phyloP scores from a whole-genome alignment of 2,888 invertebrate genomes.

The Aphodius granarius region DNA sequence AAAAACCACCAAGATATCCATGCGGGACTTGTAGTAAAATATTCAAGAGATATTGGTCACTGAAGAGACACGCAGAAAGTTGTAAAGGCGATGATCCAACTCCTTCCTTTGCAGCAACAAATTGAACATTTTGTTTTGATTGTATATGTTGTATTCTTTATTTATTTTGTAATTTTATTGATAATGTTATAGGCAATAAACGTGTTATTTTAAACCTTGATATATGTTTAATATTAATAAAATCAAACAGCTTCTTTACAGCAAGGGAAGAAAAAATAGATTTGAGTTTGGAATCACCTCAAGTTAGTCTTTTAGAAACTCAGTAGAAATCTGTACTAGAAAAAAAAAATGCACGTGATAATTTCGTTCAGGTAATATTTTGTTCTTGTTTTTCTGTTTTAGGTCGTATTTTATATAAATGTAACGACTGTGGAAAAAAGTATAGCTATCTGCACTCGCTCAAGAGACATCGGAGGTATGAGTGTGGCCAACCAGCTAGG shows the following conservation, averaged over 20 bases:
- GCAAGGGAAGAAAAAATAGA: too few relatives aligned
- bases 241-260: too few relatives aligned
- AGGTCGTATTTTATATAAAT: conserved; percentile 26
- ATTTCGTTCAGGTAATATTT: not conserved
- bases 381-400: not conserved
- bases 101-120: too few relatives aligned
- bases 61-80: conserved; percentile 20
- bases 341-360: not conserved
- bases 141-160: too few relatives aligned
- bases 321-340: not conserved
- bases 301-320: too few relatives aligned
- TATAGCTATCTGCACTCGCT: conserved; percentile 49
- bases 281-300: too few relatives aligned
- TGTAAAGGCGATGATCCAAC: conserved; percentile 15
- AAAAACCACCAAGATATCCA: conserved; percentile 9
- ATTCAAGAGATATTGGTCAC: conserved; percentile 25
- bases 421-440: conserved; percentile 49
- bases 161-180: too few relatives aligned
- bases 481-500: conserved; percentile 41
- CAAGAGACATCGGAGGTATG: conserved; percentile 16
- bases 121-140: too few relatives aligned
- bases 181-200: too few relatives aligned
- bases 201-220: too few relatives aligned
- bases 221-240: too few relatives aligned
- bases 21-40: conserved; percentile 20